A percentile compares a stretch with the other conserved stretches of the same genome.
Evolutionary conservation across 2,113 vertebrate species (phyloP).

Genomic region (Capricornis sumatraensis): DNA sequence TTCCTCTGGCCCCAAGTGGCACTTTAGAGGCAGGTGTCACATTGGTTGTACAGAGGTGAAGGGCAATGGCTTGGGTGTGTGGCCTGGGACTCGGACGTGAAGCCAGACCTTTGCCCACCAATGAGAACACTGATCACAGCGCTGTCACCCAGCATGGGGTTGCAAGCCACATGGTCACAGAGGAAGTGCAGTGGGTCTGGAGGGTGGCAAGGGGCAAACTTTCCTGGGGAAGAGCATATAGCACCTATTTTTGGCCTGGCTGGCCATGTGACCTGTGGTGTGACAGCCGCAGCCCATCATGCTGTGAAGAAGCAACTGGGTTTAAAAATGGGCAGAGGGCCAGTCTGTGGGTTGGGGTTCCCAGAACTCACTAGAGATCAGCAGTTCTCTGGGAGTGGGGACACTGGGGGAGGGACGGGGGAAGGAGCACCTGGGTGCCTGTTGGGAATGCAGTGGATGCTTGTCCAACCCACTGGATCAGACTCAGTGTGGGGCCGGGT

Average conservation of each 20-base stretch:
- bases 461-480: background rate
- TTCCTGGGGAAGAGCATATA: background rate
- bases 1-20: background rate
- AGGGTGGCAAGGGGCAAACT: background rate
- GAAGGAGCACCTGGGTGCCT: too few relatives aligned
- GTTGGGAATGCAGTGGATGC: background rate
- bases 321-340: background rate
- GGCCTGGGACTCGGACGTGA: background rate
- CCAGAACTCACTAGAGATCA: background rate
- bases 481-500: rapidly evolving
- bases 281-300: rapidly evolving
- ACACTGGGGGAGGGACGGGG: rapidly evolving
- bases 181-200: rapidly evolving
- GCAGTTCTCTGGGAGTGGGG: background rate
- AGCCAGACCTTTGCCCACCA: background rate
- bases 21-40: background rate
- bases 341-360: background rate
- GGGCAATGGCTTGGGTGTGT: background rate
- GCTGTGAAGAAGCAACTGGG: background rate
- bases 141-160: too few relatives aligned
- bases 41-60: background rate
- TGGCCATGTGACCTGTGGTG: background rate
- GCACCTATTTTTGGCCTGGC: background rate
- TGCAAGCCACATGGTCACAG: background rate
- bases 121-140: rapidly evolving